phyloP scores from a whole-genome alignment of 2,797 vertebrate genomes.

The Pseudopleuronectes americanus region DNA sequence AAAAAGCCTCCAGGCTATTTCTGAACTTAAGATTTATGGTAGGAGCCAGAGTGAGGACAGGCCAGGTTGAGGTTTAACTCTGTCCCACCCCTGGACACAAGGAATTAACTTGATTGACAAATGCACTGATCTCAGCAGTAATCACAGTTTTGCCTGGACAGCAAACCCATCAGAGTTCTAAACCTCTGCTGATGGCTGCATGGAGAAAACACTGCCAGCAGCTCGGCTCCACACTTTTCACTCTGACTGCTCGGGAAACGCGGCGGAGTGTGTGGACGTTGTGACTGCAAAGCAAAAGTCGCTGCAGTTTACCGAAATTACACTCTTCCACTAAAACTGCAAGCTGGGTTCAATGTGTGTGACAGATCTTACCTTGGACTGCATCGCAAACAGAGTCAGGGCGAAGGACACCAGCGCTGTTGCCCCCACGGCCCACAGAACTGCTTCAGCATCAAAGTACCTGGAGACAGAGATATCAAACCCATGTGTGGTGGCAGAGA shows the following conservation, averaged over 20 bases:
- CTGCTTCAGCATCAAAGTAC: slow-evolving; percentile 77
- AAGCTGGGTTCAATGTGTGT: slow-evolving; percentile 43
- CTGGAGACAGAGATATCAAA: slow-evolving; percentile 74
- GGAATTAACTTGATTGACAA: slow-evolving; percentile 61
- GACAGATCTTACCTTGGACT: slow-evolving; percentile 84
- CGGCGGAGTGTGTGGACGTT: slow-evolving; percentile 33
- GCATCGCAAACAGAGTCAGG: slow-evolving; percentile 85
- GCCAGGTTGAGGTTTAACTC: slow-evolving; percentile 52
- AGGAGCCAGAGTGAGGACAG: slow-evolving; percentile 9
- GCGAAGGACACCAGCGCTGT: slow-evolving; percentile 82
- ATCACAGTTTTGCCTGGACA: slow-evolving; percentile 52
- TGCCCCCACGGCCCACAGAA: slow-evolving; percentile 84
- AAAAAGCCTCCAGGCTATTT: slow-evolving; percentile 23
- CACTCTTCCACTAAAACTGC: slow-evolving; percentile 41
- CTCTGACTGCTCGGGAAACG: slow-evolving; percentile 50
- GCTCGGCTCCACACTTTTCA: slow-evolving; percentile 41
- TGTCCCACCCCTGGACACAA: slow-evolving; percentile 29
- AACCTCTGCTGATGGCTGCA: slow-evolving; percentile 35
- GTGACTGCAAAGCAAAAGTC: slow-evolving; percentile 35
- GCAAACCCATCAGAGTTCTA: slow-evolving; percentile 43
- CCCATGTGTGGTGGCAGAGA: slow-evolving; percentile 4
- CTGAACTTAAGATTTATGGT: slow-evolving; percentile 22
- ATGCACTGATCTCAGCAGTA: slow-evolving; percentile 63
- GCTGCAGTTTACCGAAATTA: slow-evolving; percentile 46
- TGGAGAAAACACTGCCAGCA: slow-evolving; percentile 31